Evolutionary conservation across 35 echinoderm and acorn worm species (phyloP).

Genomic region (Apostichopus japonicus): DNA sequence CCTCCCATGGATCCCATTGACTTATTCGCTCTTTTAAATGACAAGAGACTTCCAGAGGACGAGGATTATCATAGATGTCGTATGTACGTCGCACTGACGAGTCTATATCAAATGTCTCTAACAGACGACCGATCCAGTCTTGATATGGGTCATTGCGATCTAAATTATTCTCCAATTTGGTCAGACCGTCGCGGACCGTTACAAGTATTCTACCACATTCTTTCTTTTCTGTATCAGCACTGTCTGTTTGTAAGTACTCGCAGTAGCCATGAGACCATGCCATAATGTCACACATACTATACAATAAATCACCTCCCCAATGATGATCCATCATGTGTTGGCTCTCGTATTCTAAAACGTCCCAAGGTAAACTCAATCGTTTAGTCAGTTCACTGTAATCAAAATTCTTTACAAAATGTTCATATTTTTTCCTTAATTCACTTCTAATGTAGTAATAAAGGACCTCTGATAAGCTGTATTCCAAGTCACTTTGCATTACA

Average conservation of each 20-base stretch:
- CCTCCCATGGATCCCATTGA: not conserved
- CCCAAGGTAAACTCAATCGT: too few relatives aligned
- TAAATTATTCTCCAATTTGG: not conserved
- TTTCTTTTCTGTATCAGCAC: not conserved
- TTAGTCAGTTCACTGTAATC: not conserved
- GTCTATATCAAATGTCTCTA: not conserved
- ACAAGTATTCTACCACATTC: not conserved
- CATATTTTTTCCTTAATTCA: not conserved
- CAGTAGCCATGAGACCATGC: not conserved
- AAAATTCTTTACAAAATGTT: not conserved
- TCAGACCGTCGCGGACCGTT: too few relatives aligned
- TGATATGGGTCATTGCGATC: too few relatives aligned
- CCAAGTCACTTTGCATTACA: too few relatives aligned
- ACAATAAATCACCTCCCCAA: not conserved
- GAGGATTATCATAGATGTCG: not conserved
- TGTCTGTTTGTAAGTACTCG: not conserved
- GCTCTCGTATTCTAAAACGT: too few relatives aligned
- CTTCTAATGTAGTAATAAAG: conserved; percentile 5
- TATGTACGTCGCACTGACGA: not conserved
- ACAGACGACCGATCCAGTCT: not conserved
- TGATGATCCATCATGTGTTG: not conserved
- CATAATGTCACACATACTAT: not conserved
- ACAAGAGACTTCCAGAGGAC: not conserved
- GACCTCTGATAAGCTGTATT: not conserved
- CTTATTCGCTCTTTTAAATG: not conserved